Conservation (phyloP, 2,113 vertebrate species). For the Erythrolamprus reginae region DNA sequence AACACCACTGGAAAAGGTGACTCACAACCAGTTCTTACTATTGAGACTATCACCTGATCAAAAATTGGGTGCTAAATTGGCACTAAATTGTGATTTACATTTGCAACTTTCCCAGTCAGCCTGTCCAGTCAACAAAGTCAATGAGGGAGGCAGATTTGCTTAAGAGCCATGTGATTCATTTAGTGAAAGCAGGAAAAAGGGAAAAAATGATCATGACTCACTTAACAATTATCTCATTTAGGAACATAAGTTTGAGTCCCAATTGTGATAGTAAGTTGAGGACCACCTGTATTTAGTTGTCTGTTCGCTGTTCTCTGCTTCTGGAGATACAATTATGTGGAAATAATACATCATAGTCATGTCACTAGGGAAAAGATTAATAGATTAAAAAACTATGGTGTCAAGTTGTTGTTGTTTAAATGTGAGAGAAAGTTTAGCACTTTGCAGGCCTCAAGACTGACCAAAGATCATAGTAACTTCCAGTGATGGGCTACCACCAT, state of each 20-base stretch:
- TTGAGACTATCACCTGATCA: background rate
- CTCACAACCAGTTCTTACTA: background rate
- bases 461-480: background rate
- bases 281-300: background rate
- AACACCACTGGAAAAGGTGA: background rate
- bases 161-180: background rate
- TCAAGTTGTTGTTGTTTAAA: background rate
- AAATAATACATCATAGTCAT: background rate
- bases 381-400: background rate
- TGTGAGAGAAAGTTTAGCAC: background rate
- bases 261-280: background rate
- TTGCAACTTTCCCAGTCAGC: background rate
- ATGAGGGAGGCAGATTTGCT: background rate
- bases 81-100: background rate
- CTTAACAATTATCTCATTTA: background rate
- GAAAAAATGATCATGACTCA: background rate
- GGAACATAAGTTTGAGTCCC: background rate
- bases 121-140: background rate
- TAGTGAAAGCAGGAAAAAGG: background rate
- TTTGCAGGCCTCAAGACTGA: background rate
- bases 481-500: too few species aligned
- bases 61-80: background rate
- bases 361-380: background rate
- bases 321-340: background rate
- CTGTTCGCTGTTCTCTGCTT: background rate